Percentiles rank a stretch among this genome's conserved stretches.
Conservation (phyloP, 2,797 vertebrate genomes). For the Oryzias dopingdopingensis region DNA sequence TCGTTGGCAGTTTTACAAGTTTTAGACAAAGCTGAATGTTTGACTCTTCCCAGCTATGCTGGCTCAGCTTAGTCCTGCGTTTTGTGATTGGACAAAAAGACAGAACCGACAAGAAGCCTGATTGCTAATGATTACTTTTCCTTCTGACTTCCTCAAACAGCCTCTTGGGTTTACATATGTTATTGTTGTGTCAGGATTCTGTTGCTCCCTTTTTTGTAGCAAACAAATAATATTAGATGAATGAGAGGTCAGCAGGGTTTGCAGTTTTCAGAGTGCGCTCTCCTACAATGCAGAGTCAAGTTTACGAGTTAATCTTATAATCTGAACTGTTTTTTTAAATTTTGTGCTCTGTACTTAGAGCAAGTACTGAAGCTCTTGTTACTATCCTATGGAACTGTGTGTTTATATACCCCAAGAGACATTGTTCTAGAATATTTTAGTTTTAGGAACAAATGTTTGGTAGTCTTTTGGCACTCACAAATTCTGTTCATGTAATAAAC, state of each 20-base stretch:
- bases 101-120: background rate
- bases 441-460: too few relatives aligned
- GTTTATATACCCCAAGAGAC: too few relatives aligned
- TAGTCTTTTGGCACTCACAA: too few relatives aligned
- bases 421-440: too few relatives aligned
- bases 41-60: constrained; percentile 2
- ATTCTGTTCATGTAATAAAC: too few relatives aligned
- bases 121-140: background rate
- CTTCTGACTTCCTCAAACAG: background rate
- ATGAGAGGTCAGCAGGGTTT: background rate
- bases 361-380: background rate
- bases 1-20: background rate
- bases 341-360: background rate
- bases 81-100: background rate
- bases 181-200: background rate
- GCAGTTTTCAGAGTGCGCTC: background rate
- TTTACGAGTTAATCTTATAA: background rate
- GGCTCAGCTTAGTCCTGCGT: background rate
- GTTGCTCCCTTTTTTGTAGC: background rate
- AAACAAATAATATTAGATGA: background rate
- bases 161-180: background rate
- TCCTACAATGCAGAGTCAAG: background rate
- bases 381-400: background rate
- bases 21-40: background rate
- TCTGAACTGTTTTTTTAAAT: background rate